Conservation (phyloP, 2,797 vertebrate genomes). For the Emys orbicularis region DNA sequence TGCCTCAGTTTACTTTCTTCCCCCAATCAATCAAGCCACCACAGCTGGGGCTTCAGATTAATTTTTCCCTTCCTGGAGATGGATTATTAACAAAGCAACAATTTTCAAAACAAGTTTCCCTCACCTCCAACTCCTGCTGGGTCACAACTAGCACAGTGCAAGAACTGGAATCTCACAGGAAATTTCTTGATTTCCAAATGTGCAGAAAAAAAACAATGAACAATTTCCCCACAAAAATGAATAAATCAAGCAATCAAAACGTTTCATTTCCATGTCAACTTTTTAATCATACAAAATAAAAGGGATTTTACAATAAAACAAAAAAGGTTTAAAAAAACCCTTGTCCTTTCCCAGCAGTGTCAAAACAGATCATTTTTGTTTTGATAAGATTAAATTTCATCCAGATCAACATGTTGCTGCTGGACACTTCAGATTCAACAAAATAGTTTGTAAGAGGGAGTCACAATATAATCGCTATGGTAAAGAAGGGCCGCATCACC, state of each 20-base stretch:
- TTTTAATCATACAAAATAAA: background rate
- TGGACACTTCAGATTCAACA: background rate
- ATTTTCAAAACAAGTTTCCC: background rate
- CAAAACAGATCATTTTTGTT: background rate
- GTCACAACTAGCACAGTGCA: background rate
- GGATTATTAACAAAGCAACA: background rate
- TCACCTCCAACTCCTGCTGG: background rate
- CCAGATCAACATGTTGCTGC: background rate
- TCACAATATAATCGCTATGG: too few species aligned
- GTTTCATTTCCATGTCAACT: background rate
- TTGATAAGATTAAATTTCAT: background rate
- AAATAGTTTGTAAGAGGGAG: too few species aligned
- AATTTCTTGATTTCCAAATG: background rate
- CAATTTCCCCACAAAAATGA: background rate
- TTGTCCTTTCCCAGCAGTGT: background rate
- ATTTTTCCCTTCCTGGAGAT: background rate
- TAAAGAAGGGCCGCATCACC: too few species aligned
- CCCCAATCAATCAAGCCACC: background rate
- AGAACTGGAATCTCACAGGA: background rate
- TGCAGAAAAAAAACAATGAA: background rate
- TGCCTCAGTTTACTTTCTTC: background rate
- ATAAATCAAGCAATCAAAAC: background rate
- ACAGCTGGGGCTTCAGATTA: background rate
- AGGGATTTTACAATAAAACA: background rate
- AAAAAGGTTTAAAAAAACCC: background rate